Percentiles rank a stretch among this genome's conserved stretches.
These are phyloP conservation scores for Drepana falcataria DNA, from an alignment of 2,888 invertebrate genomes.

Conservation along the genomic window DNA sequence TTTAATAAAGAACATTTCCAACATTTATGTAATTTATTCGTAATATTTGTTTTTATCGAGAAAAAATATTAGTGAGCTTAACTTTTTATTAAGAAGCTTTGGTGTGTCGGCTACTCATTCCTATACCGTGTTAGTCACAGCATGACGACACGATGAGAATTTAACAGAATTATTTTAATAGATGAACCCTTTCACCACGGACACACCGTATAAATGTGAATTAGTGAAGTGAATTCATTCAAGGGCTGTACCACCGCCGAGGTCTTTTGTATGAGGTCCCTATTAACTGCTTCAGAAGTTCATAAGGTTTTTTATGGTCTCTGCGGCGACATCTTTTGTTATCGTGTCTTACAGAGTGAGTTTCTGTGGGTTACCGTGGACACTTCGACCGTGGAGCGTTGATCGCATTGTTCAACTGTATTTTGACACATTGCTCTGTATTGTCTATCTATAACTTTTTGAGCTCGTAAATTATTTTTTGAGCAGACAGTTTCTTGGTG, in stretches of 20 bases:
- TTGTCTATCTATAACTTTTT: constrained; percentile 71
- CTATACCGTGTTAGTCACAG: constrained; percentile 1
- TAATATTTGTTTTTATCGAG: no score
- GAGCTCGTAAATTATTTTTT: constrained; percentile 63
- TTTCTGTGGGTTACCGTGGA: constrained; percentile 45
- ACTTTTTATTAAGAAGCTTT: no score
- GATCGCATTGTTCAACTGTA: constrained; percentile 61
- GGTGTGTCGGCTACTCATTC: no score
- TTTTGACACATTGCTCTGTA: constrained; percentile 72
- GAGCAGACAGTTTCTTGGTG: constrained; percentile 19
- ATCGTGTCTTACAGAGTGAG: constrained; percentile 38
- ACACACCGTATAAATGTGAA: constrained; percentile 56
- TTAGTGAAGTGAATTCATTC: constrained; percentile 55
- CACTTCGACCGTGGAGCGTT: constrained; percentile 37
- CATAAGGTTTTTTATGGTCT: constrained; percentile 62
- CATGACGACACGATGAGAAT: constrained; percentile 33
- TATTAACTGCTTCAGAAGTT: constrained; percentile 77
- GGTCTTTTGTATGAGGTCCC: constrained; percentile 46
- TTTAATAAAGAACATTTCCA: no score
- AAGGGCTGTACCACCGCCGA: constrained; percentile 47
- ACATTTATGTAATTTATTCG: no score
- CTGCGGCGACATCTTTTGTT: constrained; percentile 53
- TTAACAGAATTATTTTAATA: constrained; percentile 30
- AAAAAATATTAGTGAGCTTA: no score
- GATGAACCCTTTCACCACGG: constrained; percentile 46